These are phyloP conservation scores for Eumacrocentrus americanus DNA, from an alignment of 2,888 invertebrate species.

Conservation along the genomic window DNA sequence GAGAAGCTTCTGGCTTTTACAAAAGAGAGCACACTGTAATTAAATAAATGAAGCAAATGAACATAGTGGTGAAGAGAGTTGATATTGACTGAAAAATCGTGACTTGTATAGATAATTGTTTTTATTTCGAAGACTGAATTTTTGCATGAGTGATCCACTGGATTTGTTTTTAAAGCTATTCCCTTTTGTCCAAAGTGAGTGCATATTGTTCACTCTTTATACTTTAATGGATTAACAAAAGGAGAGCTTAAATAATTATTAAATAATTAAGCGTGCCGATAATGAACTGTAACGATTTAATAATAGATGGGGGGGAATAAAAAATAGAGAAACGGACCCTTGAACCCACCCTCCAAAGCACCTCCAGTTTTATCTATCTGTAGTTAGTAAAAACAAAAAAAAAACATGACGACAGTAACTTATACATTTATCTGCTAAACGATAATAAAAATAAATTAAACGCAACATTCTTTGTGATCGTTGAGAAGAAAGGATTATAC, in stretches of 20 bases:
- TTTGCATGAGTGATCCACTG: constrained; percentile 41
- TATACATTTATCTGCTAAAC: constrained; percentile 55
- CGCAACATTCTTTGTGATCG: constrained; percentile 15
- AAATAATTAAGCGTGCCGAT: not conserved
- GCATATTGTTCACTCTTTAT: not conserved
- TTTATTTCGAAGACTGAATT: constrained; percentile 56
- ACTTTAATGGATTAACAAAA: not conserved
- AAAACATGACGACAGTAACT: constrained; percentile 54
- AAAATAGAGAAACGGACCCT: constrained; percentile 45
- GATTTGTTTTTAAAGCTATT: constrained; percentile 27
- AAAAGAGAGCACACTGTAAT: not conserved
- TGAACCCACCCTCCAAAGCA: constrained; percentile 43
- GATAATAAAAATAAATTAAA: constrained; percentile 51
- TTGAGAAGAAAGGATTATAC: not conserved
- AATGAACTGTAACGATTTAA: constrained; percentile 20
- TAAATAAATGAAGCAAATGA: not conserved
- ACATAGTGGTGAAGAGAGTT: constrained; percentile 2
- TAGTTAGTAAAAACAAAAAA: constrained; percentile 43
- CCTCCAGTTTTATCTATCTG: constrained; percentile 55
- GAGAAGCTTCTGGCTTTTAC: no score
- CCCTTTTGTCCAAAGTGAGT: not conserved
- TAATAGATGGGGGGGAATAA: constrained; percentile 19
- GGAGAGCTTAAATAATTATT: not conserved
- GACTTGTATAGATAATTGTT: constrained; percentile 34
- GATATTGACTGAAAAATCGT: constrained; percentile 30